Base-by-base conservation (phyloP, 2,797 vertebrate genomes). In the Numenius phaeopus region DNA sequence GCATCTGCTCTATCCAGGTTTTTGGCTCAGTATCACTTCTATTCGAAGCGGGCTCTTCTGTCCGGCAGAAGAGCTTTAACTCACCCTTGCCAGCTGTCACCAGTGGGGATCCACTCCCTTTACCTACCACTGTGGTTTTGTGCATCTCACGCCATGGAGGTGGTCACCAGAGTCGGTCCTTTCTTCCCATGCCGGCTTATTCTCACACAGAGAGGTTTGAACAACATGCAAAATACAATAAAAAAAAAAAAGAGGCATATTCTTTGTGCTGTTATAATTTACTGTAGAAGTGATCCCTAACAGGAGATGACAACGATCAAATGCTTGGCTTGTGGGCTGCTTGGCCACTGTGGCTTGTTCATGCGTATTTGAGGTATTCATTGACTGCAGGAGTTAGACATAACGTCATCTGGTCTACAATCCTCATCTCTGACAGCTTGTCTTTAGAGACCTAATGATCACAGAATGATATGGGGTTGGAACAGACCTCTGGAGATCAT, bases 1-100 rank as follows among this genome's bases (percentile, higher is more conserved):
- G 88, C 90, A 87, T 80, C 78, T 94, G 89, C 73, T 83, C 59
- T 67, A 67, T 24, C 58, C 58, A 20, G 76, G 76, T 44, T 92
- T 77, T 77, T 44, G 94, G 86, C 71, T 90, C 89, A 13, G 66
- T 11, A 61, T 39, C 59, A 1, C 42, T 57, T 12, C 22, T 29
- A 46, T 32, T 71, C 62, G 34, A 78, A 89, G 57, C 46, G 32
- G 49, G 59, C 84, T 78, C 27, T 81, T 65, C 49, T 46, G 39
- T 11, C 24, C 34, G 61, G 67, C 65, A 69, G 85, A 49, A 49
- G 47, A 49, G 47, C 47, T 90, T 69, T 69, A 71, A 54, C 54
- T 69, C 50, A 29, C 29, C 59, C 34, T 37, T 37, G 34, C 34
- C 89, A 84, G 73, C 73, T 92, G 86, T 81, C 59, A 50, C 40